Evolutionary conservation across 1,140 invertebrate species (phyloP).

Genomic region (Caenorhabditis inopinata): DNA sequence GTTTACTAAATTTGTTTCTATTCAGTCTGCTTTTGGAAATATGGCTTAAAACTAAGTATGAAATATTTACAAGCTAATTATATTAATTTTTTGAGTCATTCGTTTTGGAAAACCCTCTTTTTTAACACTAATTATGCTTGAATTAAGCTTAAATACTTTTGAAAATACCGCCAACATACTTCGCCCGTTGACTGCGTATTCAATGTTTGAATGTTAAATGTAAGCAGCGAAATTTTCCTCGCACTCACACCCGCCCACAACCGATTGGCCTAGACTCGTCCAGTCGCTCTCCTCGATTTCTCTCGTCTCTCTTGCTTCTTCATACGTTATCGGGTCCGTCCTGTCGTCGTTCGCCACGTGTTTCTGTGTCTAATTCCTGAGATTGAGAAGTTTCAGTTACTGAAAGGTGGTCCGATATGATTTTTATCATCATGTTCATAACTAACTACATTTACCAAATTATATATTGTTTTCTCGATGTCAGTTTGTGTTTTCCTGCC

Average conservation of each 20-base stretch:
- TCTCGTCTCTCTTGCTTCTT: background rate
- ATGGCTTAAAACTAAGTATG: no score
- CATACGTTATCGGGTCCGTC: background rate
- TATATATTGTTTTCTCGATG: no score
- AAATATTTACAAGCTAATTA: no score
- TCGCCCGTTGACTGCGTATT: background rate
- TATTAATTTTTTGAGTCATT: no score
- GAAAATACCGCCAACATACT: background rate
- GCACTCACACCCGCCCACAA: background rate
- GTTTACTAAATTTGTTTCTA: no score
- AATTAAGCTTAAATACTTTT: no score
- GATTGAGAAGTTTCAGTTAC: background rate
- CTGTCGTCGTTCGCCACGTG: conserved; percentile 8
- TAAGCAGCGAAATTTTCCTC: background rate
- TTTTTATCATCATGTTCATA: no score
- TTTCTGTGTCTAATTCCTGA: background rate
- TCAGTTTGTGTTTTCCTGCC: no score
- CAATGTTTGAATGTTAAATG: background rate
- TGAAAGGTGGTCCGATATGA: background rate
- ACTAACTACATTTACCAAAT: no score
- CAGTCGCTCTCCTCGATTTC: background rate
- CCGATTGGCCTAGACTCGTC: conserved; percentile 1
- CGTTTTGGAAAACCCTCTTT: no score
- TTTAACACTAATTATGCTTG: no score
- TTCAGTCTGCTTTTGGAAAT: no score